Base-by-base conservation (phyloP, 1,140 invertebrate species). In the Sinella curviseta region DNA sequence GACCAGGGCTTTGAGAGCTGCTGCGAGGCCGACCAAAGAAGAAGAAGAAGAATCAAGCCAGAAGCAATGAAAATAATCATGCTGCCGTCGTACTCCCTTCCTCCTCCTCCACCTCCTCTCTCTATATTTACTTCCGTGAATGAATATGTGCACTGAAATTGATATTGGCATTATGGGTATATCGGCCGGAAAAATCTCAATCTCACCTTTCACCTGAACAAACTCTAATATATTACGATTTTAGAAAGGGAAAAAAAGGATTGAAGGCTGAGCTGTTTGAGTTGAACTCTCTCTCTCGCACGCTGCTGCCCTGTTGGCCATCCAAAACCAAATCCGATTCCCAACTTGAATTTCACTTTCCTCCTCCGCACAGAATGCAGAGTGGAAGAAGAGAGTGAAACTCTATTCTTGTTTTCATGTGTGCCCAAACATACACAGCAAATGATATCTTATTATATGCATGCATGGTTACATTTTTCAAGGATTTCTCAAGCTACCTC, bases 201-300 rank as follows among this genome's bases (percentile, higher is more conserved):
- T 70, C 65, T 70, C 31, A 70, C 28, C 65, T 70, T 70, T 70
- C 65, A 70, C 65, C 65, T 70, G 65, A 24, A 70, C 65, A 30
- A 70, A 70, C 3, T 31, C 65, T 70, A 70, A 70, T 70, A 70
- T 70, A 31, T 70, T 70, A 60, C 57, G 12, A n/a, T 48, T 48
- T 12, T 48, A 48, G 39, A 48, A 8, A 48, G 20, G 57, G 24
- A n/a, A 12, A 26, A 60, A n/a, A 26, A 26, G 57, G 57, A 60
- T 60, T 60, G 57, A 60, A 60, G 24, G 3, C 57, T n/a, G 12
- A n/a, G n/a, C n/a, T n/a, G n/a, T n/a, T n/a, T n/a, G n/a, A n/a
- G n/a, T n/a, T n/a, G n/a, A n/a, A n/a, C n/a, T n/a, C n/a, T n/a
- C n/a, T n/a, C n/a, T n/a, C n/a, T n/a, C n/a, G n/a, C 39, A 48